These are phyloP conservation scores for Lasius fuliginosus DNA, from an alignment of 2,888 invertebrate genomes.

Conservation along the genomic window DNA sequence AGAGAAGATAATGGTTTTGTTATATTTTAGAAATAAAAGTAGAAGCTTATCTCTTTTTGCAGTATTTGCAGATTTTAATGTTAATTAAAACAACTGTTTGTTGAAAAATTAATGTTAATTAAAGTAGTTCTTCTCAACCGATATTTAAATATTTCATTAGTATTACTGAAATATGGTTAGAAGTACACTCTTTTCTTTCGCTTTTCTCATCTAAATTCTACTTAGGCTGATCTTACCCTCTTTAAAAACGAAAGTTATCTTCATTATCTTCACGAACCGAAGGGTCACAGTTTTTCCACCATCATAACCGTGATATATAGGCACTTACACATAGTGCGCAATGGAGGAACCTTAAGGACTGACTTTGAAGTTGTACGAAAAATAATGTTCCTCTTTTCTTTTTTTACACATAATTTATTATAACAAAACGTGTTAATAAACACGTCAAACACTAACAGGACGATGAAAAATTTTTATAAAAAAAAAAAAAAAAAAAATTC, in stretches of 20 bases:
- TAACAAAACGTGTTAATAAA: too few relatives aligned
- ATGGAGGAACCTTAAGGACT: neutral
- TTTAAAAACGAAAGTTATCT: constrained; percentile 39
- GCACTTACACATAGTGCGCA: neutral
- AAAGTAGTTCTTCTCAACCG: neutral
- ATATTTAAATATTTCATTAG: constrained; percentile 23
- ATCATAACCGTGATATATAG: constrained; percentile 38
- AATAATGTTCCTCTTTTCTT: neutral
- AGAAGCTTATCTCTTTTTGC: neutral
- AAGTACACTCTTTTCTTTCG: neutral
- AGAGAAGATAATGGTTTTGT: neutral
- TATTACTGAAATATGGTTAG: neutral
- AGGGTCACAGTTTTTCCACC: neutral
- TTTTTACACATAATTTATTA: neutral
- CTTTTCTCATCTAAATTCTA: constrained; percentile 1
- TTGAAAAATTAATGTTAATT: constrained; percentile 3
- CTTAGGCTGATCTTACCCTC: neutral
- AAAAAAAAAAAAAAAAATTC: too few relatives aligned
- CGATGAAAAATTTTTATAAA: too few relatives aligned
- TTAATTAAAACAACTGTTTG: neutral
- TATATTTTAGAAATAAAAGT: neutral
- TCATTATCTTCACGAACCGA: constrained; percentile 10
- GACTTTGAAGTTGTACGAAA: neutral
- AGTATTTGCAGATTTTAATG: neutral
- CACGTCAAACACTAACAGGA: too few relatives aligned